Conservation (phyloP, 1,140 invertebrate species). For the Chironomus tepperi region DNA sequence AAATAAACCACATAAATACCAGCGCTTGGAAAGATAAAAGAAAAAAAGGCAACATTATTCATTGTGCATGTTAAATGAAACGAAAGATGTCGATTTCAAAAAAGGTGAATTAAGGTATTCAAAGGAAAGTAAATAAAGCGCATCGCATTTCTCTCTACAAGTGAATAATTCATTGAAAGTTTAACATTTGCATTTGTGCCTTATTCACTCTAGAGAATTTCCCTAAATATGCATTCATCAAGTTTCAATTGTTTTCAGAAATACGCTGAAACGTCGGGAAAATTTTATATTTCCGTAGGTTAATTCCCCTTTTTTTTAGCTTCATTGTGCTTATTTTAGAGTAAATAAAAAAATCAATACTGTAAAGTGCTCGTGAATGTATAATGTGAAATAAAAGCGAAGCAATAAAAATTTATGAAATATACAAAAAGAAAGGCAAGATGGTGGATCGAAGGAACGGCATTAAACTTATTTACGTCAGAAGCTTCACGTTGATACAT, state of each 20-base stretch:
- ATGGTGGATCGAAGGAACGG: background rate
- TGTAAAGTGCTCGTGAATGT: background rate
- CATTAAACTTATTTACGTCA: background rate
- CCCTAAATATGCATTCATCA: no score
- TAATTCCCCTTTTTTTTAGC: background rate
- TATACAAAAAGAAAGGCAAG: background rate
- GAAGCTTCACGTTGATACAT: background rate
- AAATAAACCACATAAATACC: no score
- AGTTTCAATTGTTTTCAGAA: no score
- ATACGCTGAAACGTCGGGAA: no score
- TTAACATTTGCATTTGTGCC: no score
- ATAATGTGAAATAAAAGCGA: background rate
- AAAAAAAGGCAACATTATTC: no score
- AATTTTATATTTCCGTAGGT: background rate
- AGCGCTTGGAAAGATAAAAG: no score
- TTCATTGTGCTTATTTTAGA: background rate
- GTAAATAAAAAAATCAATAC: conserved; percentile 6
- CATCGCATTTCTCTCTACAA: no score
- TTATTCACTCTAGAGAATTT: no score
- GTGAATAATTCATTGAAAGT: no score
- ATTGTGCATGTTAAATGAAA: background rate
- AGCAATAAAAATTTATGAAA: conserved; percentile 23
- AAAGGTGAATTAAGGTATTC: background rate
- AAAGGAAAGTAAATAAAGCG: no score
- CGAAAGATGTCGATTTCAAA: background rate